Base-by-base conservation (phyloP, 2,113 vertebrate species). In the Turdus rufiventris region DNA sequence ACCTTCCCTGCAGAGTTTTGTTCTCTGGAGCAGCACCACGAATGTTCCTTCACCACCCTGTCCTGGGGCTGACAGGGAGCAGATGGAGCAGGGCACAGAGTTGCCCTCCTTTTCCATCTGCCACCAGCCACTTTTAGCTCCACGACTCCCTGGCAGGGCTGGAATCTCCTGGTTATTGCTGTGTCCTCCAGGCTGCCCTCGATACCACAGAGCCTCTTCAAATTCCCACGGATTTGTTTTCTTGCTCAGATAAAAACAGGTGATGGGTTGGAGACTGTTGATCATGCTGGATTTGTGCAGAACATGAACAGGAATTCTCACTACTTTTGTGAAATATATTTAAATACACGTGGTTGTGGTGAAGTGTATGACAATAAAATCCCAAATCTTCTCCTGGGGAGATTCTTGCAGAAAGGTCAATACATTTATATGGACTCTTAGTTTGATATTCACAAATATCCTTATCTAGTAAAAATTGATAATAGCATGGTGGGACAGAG, bases 51-150 rank as follows among this genome's bases (percentile, higher is more conserved):
- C 72, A 29, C 71, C 42, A 5, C 40, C 4, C n/a, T 76, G 70
- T 87, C 80, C 91, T 31, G 5, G 58, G 85, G 56, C 80, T 66
- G 88, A 96, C 56, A 62, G 73, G 91, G 36, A 94, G 87, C 84
- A 93, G 95, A 93, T 80, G 94, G 95, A 78, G 47, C 24, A 60
- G 94, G 83, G 75, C 85, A 91, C 2, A 25, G 47, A 77, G 26
- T 88, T 8, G 6, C 76, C 88, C 93, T 96, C 79, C 26, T 96
- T 94, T 92, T 75, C 93, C 92, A 93, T 87, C 92, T 94, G 89
- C 79, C 60, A 66, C 21, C n/a, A 0, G 72, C 73, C 90, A 56
- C 94, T 96, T 96, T 86, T 94, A 93, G 87, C 93, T 93, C 48
- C 81, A 54, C 10, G 8, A 3, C 54, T 96, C 62, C 58, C 48